Conservation (phyloP, 2,797 vertebrate species). For the Girardinus metallicus region DNA sequence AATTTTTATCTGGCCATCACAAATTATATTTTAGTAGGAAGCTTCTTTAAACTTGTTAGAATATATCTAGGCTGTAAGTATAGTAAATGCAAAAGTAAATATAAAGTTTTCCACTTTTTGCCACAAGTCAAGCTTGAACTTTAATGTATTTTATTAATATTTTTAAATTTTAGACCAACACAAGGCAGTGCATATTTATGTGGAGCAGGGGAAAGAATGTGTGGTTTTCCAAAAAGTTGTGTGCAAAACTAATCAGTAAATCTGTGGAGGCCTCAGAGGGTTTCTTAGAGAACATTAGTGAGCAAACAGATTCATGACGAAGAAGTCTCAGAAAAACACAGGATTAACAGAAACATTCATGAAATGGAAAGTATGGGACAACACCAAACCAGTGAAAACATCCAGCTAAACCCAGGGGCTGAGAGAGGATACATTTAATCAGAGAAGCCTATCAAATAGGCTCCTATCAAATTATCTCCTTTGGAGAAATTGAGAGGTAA, state of each 20-base stretch:
- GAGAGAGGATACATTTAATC: not conserved
- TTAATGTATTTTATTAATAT: not conserved
- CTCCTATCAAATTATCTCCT: too few species aligned
- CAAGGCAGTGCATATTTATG: not conserved
- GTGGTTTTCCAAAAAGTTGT: not conserved
- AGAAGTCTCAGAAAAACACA: too few species aligned
- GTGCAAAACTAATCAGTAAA: not conserved
- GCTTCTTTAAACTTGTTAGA: conserved; percentile 11
- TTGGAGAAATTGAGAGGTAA: not conserved
- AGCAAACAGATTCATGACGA: too few species aligned
- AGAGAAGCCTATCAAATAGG: not conserved
- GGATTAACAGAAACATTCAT: not conserved
- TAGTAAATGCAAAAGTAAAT: not conserved
- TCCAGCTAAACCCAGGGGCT: too few species aligned
- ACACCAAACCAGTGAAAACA: not conserved
- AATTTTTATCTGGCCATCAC: conserved; percentile 12
- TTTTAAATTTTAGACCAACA: not conserved
- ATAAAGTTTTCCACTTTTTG: not conserved
- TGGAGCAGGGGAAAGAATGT: not conserved
- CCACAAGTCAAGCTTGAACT: not conserved
- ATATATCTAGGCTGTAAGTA: not conserved
- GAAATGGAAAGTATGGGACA: not conserved
- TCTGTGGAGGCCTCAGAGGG: too few species aligned
- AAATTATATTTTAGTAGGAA: conserved; percentile 11
- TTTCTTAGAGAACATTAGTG: too few species aligned